Percentiles rank a stretch among this genome's conserved stretches.
phyloP scores from a whole-genome alignment of 1,140 invertebrate species.

The Homalodisca vitripennis region DNA sequence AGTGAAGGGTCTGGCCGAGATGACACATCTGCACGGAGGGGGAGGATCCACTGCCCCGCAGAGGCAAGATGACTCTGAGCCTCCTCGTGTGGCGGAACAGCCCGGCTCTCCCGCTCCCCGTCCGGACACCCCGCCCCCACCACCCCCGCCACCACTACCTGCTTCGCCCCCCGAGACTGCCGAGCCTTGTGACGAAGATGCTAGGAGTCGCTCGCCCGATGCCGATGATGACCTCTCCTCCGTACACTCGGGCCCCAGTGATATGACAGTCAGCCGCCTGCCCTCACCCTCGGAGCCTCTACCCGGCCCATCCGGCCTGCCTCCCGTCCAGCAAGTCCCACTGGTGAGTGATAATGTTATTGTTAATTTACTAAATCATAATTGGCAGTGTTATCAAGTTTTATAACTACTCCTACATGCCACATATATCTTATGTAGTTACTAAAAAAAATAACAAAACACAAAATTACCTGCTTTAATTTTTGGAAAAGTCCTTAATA shows the following conservation, averaged over 20 bases:
- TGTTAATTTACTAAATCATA: too few relatives aligned
- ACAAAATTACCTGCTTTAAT: too few relatives aligned
- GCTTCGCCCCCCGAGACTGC: slow-evolving; percentile 47
- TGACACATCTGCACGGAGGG: slow-evolving; percentile 70
- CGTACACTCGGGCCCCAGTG: slow-evolving; percentile 55
- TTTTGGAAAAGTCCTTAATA: too few relatives aligned
- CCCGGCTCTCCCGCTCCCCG: slow-evolving; percentile 29
- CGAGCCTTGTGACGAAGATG: slow-evolving; percentile 45
- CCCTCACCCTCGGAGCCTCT: slow-evolving; percentile 66
- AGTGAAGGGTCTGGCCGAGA: slow-evolving; percentile 88
- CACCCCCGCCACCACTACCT: slow-evolving; percentile 39
- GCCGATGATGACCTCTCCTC: slow-evolving; percentile 51
- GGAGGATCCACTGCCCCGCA: slow-evolving; percentile 43
- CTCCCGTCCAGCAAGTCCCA: slow-evolving; percentile 82
- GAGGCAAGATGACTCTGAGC: slow-evolving; percentile 34
- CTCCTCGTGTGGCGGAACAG: slow-evolving; percentile 49
- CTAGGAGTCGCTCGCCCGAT: slow-evolving; percentile 46
- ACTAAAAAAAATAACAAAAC: too few relatives aligned
- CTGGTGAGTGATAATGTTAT: slow-evolving; percentile 60
- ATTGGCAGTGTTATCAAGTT: too few relatives aligned
- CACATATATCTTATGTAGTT: too few relatives aligned
- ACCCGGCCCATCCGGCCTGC: slow-evolving; percentile 72
- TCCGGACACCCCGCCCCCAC: slow-evolving; percentile 28
- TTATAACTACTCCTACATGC: too few relatives aligned
- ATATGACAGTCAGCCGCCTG: slow-evolving; percentile 55